A percentile compares a stretch with the other conserved stretches of the same genome.
phyloP scores from a whole-genome alignment of 2,113 vertebrate species.

The Clarias batrachus region DNA sequence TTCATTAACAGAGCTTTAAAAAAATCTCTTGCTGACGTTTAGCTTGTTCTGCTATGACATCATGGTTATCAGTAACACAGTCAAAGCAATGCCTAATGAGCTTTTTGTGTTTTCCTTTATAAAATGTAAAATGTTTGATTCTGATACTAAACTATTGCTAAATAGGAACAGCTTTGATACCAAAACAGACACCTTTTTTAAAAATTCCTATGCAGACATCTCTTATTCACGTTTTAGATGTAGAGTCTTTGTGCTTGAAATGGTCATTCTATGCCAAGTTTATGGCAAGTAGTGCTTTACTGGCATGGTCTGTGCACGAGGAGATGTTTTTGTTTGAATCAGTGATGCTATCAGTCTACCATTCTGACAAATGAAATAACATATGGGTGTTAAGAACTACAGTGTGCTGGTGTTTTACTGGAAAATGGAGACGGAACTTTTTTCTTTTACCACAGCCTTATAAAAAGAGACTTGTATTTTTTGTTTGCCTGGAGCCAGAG shows the following conservation, averaged over 20 bases:
- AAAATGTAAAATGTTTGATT: constrained; percentile 1
- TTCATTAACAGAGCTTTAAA: constrained; percentile 28
- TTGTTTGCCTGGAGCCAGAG: constrained; percentile 51
- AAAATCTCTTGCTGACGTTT: neutral
- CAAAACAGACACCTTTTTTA: neutral
- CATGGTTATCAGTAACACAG: constrained; percentile 20
- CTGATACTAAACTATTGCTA: constrained; percentile 13
- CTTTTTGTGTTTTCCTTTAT: constrained; percentile 19
- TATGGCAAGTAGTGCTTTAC: neutral
- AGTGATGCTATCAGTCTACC: constrained; percentile 53
- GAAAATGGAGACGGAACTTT: constrained; percentile 51
- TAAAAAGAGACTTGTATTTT: constrained; percentile 56
- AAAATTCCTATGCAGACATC: neutral
- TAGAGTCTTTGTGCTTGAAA: constrained; percentile 45
- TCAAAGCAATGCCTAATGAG: constrained; percentile 27
- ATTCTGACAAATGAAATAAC: constrained; percentile 62
- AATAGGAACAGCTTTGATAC: neutral
- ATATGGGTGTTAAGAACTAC: constrained; percentile 53
- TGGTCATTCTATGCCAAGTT: constrained; percentile 40
- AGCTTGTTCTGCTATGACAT: constrained; percentile 1
- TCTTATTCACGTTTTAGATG: constrained; percentile 38
- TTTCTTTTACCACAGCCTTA: constrained; percentile 58
- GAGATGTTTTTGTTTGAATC: constrained; percentile 49
- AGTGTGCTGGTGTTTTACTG: constrained; percentile 41
- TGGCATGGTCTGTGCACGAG: constrained; percentile 34